Evolutionary conservation across 2,888 invertebrate genomes (phyloP).

Genomic region (Halocaridina rubra): DNA sequence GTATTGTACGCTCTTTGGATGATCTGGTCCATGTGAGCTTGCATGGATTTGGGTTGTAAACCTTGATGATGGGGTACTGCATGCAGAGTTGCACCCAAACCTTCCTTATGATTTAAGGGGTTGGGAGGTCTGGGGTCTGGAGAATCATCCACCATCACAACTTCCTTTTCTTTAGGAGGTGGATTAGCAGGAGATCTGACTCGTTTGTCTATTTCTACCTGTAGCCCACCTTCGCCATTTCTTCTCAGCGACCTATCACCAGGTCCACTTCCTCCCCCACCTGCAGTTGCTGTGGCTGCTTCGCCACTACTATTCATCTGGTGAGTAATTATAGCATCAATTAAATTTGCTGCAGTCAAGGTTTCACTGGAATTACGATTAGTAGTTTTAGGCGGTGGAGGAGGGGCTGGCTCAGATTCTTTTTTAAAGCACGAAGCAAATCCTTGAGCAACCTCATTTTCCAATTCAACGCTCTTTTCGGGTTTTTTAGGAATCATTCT

Average conservation of each 20-base stretch:
- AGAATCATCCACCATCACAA: slow-evolving; percentile 61
- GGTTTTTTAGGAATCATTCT: slow-evolving; percentile 3
- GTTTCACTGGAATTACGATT: slow-evolving; percentile 12
- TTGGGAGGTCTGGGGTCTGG: slow-evolving; percentile 45
- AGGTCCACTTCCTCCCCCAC: background rate
- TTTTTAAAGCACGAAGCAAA: slow-evolving; percentile 18
- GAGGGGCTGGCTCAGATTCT: slow-evolving; percentile 19
- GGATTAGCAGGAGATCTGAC: slow-evolving; percentile 42
- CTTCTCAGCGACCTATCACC: slow-evolving; percentile 15
- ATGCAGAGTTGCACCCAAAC: slow-evolving; percentile 28
- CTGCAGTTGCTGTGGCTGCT: background rate
- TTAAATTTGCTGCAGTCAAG: slow-evolving; percentile 55
- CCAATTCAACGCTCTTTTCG: slow-evolving; percentile 15
- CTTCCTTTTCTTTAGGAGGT: slow-evolving; percentile 48
- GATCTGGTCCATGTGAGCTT: slow-evolving; percentile 56
- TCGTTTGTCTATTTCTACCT: slow-evolving; percentile 49
- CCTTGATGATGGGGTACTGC: slow-evolving; percentile 26
- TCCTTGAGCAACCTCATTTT: slow-evolving; percentile 33
- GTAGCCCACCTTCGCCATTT: slow-evolving; percentile 36
- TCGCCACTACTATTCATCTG: slow-evolving; percentile 50
- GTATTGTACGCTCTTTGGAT: slow-evolving; percentile 44
- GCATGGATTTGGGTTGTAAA: slow-evolving; percentile 47
- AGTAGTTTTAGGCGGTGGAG: slow-evolving; percentile 6
- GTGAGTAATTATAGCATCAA: slow-evolving; percentile 58
- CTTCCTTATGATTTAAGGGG: slow-evolving; percentile 53